Evolutionary conservation across 2,888 invertebrate species (phyloP).

Genomic region (Eupithecia inturbata): DNA sequence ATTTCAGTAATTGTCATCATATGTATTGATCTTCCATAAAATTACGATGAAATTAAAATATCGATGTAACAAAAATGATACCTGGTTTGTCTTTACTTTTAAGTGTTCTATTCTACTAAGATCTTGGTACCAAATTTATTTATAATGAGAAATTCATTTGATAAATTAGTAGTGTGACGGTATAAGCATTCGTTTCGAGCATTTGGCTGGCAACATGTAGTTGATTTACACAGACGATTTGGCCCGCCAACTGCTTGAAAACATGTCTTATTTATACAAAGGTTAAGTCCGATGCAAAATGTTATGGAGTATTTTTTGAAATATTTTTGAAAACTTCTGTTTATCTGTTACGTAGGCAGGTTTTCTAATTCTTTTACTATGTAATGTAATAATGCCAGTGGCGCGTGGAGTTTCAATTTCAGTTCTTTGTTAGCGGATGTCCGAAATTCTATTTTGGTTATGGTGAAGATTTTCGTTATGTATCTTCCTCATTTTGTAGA

Average conservation of each 20-base stretch:
- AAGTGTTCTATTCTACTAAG: background rate
- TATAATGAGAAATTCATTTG: background rate
- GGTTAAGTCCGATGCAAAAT: background rate
- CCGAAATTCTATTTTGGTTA: background rate
- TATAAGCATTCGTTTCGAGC: slow-evolving; percentile 27
- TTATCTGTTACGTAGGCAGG: background rate
- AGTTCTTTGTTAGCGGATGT: slow-evolving; percentile 5
- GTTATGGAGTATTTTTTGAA: background rate
- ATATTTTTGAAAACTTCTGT: background rate
- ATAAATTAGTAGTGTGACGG: background rate
- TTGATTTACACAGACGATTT: slow-evolving; percentile 42
- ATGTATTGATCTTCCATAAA: slow-evolving; percentile 84
- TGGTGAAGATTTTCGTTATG: slow-evolving; percentile 36
- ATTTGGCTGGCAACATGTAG: slow-evolving; percentile 51
- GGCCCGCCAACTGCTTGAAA: slow-evolving; percentile 39
- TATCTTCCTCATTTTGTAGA: slow-evolving; percentile 22
- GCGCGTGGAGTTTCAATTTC: background rate
- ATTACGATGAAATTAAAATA: slow-evolving; percentile 84
- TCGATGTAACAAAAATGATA: slow-evolving; percentile 80
- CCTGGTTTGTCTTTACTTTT: slow-evolving; percentile 68
- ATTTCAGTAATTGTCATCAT: slow-evolving; percentile 82
- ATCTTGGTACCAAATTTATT: background rate
- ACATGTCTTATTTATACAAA: background rate
- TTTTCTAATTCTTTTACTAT: background rate
- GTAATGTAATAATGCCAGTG: background rate